Evolutionary conservation across 2,888 invertebrate species (phyloP).

Genomic region (Pristionchus maxplancki): DNA sequence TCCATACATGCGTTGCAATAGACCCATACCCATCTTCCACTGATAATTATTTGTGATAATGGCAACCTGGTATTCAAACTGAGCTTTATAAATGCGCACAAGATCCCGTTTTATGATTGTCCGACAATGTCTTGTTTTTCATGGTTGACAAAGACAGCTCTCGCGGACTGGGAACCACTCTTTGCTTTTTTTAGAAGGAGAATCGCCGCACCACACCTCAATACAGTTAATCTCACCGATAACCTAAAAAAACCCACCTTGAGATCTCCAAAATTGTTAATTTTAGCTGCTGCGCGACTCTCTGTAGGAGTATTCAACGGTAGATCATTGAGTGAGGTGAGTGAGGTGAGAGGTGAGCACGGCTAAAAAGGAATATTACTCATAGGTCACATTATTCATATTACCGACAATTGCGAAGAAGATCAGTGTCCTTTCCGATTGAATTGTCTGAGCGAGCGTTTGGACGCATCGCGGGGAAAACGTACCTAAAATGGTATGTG

Average conservation of each 20-base stretch:
- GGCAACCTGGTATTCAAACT: not conserved
- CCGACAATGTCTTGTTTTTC: not conserved
- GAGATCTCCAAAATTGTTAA: constrained; percentile 1
- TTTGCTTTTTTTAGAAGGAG: too few relatives aligned
- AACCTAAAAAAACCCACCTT: not conserved
- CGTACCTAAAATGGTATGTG: constrained; percentile 11
- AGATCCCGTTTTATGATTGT: too few relatives aligned
- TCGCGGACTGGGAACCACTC: too few relatives aligned
- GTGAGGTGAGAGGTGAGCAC: too few relatives aligned
- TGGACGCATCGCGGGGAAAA: not conserved
- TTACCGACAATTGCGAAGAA: constrained; percentile 3
- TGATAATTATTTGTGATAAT: constrained; percentile 2
- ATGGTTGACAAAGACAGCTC: not conserved
- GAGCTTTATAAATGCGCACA: not conserved
- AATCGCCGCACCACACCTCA: constrained; percentile 10
- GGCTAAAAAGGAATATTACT: not conserved
- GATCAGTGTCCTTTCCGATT: not conserved
- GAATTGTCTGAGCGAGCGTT: not conserved
- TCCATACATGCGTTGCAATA: constrained; percentile 38
- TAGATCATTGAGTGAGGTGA: not conserved
- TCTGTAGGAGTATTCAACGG: not conserved
- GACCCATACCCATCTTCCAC: not conserved
- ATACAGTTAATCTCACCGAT: not conserved
- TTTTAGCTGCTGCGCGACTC: not conserved
- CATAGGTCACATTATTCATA: not conserved